A percentile compares a stretch with the other conserved stretches of the same genome.
Conservation (phyloP, 2,888 invertebrate genomes). For the Mythimna lalbum region DNA sequence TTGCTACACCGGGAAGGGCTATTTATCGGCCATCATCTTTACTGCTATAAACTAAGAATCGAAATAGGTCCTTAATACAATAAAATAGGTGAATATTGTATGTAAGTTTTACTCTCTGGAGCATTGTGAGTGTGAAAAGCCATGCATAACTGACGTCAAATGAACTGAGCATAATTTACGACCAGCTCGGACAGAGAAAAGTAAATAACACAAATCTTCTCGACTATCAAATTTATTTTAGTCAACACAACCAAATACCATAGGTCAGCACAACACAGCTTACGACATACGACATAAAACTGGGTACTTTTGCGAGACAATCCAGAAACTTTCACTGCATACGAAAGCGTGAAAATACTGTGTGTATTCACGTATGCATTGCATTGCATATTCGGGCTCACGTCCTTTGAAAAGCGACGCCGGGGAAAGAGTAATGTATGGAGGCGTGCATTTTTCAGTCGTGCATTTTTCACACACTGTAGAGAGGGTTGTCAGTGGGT, state of each 20-base stretch:
- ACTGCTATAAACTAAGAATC: neutral
- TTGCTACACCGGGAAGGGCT: conserved; percentile 13
- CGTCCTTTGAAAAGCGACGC: conserved; percentile 67
- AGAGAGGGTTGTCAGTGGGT: conserved; percentile 67
- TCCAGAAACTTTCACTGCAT: conserved; percentile 59
- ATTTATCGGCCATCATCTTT: conserved; percentile 18
- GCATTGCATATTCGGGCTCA: conserved; percentile 67
- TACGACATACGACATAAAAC: conserved; percentile 29
- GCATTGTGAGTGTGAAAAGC: too few species aligned
- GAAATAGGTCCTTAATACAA: neutral
- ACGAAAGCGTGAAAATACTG: conserved; percentile 50
- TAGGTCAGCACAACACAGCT: conserved; percentile 38
- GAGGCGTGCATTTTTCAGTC: conserved; percentile 74
- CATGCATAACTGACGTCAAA: conserved; percentile 22
- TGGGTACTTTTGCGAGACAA: conserved; percentile 45
- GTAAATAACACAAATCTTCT: conserved; percentile 45
- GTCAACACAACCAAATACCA: conserved; percentile 48
- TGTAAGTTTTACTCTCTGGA: neutral
- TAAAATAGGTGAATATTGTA: conserved; percentile 1
- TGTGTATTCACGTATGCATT: conserved; percentile 63
- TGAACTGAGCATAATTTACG: conserved; percentile 41
- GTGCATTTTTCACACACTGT: conserved; percentile 73
- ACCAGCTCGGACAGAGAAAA: conserved; percentile 26
- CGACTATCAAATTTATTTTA: conserved; percentile 49
- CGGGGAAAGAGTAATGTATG: conserved; percentile 73